Evolutionary conservation across 2,113 vertebrate genomes (phyloP).

Genomic region (Plecturocebus donacophilus): DNA sequence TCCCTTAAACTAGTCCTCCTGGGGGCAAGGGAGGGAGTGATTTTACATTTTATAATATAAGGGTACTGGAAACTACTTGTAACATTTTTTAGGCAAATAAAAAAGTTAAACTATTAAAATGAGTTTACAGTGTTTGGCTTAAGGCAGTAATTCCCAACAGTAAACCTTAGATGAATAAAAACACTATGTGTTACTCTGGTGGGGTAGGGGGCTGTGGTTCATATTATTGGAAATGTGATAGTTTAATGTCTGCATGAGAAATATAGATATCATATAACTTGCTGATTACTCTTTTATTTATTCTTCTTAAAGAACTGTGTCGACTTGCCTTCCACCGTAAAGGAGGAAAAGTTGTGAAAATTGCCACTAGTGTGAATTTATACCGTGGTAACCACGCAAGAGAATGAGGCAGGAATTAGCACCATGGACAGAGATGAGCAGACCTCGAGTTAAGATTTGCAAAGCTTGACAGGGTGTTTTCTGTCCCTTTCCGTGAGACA

Average conservation of each 20-base stretch:
- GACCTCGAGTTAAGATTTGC: not conserved
- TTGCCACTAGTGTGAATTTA: not conserved
- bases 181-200: not conserved
- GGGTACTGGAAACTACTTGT: conserved; percentile 6
- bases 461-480: not conserved
- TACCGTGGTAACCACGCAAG: not conserved
- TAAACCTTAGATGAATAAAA: not conserved
- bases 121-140: conserved; percentile 30
- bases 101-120: not conserved
- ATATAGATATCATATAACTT: not conserved
- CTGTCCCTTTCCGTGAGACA: not conserved
- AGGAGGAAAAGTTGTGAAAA: conserved; percentile 5
- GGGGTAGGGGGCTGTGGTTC: not conserved
- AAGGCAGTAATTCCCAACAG: not conserved
- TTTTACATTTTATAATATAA: conserved; percentile 49
- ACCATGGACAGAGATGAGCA: conserved; percentile 81
- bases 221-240: conserved; percentile 2
- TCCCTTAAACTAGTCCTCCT: not conserved
- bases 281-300: not conserved
- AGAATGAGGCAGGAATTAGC: conserved; percentile 55
- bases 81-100: conserved; percentile 9
- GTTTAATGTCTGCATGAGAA: conserved; percentile 18
- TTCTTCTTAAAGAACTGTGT: conserved; percentile 39
- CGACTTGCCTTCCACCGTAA: not conserved
- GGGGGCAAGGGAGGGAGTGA: not conserved